phyloP scores from a whole-genome alignment of 2,888 invertebrate genomes.

The Hemaris fuciformis region DNA sequence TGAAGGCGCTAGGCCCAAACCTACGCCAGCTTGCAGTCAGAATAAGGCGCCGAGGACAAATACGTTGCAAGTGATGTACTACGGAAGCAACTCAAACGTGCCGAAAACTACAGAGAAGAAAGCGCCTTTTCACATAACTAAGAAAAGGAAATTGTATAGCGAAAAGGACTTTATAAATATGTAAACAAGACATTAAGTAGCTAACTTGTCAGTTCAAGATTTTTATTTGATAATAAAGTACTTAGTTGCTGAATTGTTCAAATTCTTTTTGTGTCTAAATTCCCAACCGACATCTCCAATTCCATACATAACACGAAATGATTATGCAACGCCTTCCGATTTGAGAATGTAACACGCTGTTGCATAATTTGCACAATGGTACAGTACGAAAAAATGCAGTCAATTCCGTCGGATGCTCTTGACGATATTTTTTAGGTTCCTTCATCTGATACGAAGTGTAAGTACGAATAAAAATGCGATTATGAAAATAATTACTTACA shows the following conservation, averaged over 20 bases:
- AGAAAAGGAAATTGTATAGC: constrained; percentile 71
- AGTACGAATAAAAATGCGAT: constrained; percentile 54
- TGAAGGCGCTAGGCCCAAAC: constrained; percentile 33
- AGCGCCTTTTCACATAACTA: constrained; percentile 64
- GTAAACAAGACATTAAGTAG: constrained; percentile 21
- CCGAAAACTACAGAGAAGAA: constrained; percentile 52
- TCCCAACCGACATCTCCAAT: neutral
- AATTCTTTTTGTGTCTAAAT: neutral
- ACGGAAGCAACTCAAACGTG: constrained; percentile 45
- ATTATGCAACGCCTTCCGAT: neutral
- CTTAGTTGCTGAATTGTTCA: neutral
- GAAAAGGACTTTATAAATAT: constrained; percentile 59
- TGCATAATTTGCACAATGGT: neutral
- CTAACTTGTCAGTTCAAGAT: neutral
- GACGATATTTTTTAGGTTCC: constrained; percentile 27
- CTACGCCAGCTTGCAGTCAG: constrained; percentile 28
- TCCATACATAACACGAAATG: neutral
- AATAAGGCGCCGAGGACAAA: constrained; percentile 46
- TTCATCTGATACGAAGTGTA: constrained; percentile 46
- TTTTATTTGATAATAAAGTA: neutral
- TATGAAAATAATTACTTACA: constrained; percentile 63
- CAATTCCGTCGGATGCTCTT: neutral
- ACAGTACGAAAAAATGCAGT: neutral
- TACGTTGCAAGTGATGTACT: constrained; percentile 63
- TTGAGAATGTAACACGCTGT: neutral